Conservation (phyloP, 2,797 vertebrate genomes). For the Phataginus tetradactyla region DNA sequence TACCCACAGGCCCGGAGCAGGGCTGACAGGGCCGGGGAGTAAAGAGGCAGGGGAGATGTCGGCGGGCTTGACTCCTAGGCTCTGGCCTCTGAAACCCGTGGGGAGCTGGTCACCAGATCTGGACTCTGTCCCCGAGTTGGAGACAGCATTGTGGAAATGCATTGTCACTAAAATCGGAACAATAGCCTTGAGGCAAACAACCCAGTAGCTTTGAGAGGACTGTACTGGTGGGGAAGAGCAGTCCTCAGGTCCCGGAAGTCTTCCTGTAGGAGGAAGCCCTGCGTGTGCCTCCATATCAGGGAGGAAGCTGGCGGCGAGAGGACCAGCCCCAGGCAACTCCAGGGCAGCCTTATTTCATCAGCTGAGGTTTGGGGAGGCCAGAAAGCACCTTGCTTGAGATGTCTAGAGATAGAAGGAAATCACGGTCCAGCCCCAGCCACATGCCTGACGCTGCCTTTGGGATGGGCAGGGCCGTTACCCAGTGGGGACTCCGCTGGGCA, state of each 20-base stretch:
- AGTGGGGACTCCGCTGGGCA: background rate
- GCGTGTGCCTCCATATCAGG: background rate
- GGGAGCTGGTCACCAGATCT: background rate
- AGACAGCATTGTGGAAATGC: background rate
- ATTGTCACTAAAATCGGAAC: background rate
- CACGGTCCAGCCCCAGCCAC: rapidly evolving
- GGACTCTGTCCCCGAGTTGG: background rate
- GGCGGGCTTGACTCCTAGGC: background rate
- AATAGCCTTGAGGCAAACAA: background rate
- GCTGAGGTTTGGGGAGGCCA: background rate
- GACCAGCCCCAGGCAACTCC: background rate
- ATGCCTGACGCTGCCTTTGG: background rate
- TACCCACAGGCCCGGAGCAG: background rate
- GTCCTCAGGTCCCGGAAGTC: background rate
- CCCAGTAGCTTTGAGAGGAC: no score
- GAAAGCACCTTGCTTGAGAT: background rate
- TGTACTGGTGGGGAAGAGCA: no score
- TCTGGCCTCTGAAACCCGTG: background rate
- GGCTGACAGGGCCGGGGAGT: background rate
- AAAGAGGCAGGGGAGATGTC: background rate
- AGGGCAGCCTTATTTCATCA: no score
- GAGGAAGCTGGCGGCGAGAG: background rate
- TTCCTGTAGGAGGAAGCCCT: background rate
- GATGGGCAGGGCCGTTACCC: background rate
- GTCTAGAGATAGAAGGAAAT: background rate